phyloP scores from a whole-genome alignment of 2,113 vertebrate genomes.

The Recurvirostra avosetta region DNA sequence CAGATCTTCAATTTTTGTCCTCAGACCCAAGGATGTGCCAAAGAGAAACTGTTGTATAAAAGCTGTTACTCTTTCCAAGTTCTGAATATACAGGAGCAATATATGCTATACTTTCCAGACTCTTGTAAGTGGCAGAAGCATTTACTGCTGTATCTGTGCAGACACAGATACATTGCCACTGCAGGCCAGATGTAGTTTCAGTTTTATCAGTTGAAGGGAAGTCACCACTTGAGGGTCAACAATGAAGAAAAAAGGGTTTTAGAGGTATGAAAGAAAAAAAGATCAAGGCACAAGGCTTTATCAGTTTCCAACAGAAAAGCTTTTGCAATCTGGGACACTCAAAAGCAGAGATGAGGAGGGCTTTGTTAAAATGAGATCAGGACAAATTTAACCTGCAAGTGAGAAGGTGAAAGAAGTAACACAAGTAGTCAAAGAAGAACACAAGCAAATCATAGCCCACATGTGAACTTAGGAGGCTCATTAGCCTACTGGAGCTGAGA shows the following conservation, averaged over 20 bases:
- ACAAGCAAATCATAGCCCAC: neutral
- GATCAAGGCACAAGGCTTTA: neutral
- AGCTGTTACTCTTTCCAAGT: neutral
- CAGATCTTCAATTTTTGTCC: neutral
- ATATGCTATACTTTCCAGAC: neutral
- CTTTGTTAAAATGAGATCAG: neutral
- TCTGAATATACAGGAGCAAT: neutral
- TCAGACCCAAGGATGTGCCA: neutral
- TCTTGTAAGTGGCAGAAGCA: neutral
- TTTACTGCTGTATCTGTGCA: neutral
- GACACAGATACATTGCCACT: neutral
- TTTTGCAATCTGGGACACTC: neutral
- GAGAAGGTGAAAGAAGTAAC: neutral
- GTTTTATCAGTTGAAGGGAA: neutral
- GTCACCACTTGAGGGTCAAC: neutral
- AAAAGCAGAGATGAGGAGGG: neutral
- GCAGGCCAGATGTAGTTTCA: neutral
- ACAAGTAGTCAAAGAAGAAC: neutral
- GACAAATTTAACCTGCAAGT: neutral
- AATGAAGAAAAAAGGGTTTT: neutral
- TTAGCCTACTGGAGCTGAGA: neutral
- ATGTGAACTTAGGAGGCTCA: neutral
- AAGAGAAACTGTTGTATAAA: neutral
- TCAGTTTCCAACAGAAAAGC: neutral
- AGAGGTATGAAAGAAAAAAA: neutral